Evolutionary conservation across 1,140 invertebrate species (phyloP), one percentile per base, ranked within the genome.

Genomic region (Drosophila pruinosa): DNA sequence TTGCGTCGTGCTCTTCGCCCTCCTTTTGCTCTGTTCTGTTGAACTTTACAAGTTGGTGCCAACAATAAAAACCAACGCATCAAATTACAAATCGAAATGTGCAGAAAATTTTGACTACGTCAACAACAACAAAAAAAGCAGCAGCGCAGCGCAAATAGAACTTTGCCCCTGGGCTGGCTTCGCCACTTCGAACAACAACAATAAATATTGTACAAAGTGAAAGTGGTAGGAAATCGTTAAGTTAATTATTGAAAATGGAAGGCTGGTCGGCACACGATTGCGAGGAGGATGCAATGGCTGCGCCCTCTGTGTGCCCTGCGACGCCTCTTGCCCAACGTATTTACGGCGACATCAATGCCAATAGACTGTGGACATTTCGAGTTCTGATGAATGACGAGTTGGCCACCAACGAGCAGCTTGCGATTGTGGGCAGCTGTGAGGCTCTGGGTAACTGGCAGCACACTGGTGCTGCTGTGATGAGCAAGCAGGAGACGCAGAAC

Each of bases 401-500:
- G 48, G 48, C 52, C 1, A 57, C 89, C 22, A 90, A 90, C 45
- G 92, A 93, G 82, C 85, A 80, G 14, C 67, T 93, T 24, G 93
- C 92, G 39, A 73, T 93, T 15, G 90, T 92, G 12, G 93, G 93
- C 5, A 90, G 90, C 67, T 91, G 92, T n/a, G 72, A 79, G 17
- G 88, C 92, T 5, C 50, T 93, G 48, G 93, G 93, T 8, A 90
- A 82, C 17, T 93, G 93, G 93, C 67, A 90, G 15, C 85, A 92
- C 8, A 92, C 91, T 31, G 92, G 92, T 56, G 92, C 92, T 24
- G 78, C 93, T 6, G 57, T 91, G 1, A 88, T 94, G 48, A 90
- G 91, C 31, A 85, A 89, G 0, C 28, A 57, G 24, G 73, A 77
- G 36, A 67, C 63, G 12, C 45, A 61, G 4, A 61, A 39, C 61